Conservation (phyloP, 2,113 vertebrate species). For the Acanthisitta chloris region DNA sequence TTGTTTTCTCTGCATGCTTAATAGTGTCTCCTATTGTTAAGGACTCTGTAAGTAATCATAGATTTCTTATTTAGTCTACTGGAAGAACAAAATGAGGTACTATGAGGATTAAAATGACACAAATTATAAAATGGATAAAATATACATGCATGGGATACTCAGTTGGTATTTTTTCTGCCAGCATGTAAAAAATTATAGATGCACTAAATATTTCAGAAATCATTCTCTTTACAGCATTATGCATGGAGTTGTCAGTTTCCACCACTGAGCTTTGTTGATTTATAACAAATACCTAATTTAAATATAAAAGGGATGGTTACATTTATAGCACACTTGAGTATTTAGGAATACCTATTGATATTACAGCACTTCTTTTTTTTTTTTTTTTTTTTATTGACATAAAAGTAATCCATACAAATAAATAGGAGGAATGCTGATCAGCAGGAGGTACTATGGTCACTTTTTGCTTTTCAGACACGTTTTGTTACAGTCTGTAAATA, state of each 20-base stretch:
- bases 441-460: background rate
- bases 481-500: background rate
- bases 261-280: slow-evolving; percentile 27
- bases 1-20: slow-evolving; percentile 67
- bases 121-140: slow-evolving; percentile 41
- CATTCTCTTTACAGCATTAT: slow-evolving; percentile 23
- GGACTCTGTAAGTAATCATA: slow-evolving; percentile 70
- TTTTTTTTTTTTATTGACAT: background rate
- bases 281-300: slow-evolving; percentile 48
- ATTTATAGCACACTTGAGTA: slow-evolving; percentile 19
- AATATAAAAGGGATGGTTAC: slow-evolving; percentile 14
- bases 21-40: slow-evolving; percentile 53
- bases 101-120: slow-evolving; percentile 43
- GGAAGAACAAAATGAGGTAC: slow-evolving; percentile 45
- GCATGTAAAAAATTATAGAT: slow-evolving; percentile 21
- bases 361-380: background rate
- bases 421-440: background rate
- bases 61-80: slow-evolving; percentile 55
- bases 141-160: slow-evolving; percentile 3
- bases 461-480: background rate
- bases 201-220: slow-evolving; percentile 20
- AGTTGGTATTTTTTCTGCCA: background rate
- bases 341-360: slow-evolving; percentile 27
- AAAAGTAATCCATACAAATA: slow-evolving; percentile 2
- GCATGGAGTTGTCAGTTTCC: slow-evolving; percentile 14